Evolutionary conservation across 1,140 invertebrate species (phyloP).

Genomic region (Zaprionus vittiger): DNA sequence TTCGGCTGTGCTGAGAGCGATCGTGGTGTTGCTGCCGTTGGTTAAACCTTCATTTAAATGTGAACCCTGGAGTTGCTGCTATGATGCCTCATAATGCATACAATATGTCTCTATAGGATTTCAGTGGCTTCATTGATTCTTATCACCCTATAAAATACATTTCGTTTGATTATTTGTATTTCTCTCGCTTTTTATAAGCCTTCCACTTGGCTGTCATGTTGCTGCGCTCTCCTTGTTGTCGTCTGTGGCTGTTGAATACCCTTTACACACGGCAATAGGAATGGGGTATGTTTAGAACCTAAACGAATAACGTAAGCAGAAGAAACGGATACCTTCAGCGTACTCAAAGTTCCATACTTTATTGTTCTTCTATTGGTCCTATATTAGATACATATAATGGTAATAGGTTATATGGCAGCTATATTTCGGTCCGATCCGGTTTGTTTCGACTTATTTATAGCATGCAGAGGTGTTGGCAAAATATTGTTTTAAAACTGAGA

Average conservation of each 20-base stretch:
- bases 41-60: constrained; percentile 70
- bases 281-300: neutral
- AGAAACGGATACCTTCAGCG: too few relatives aligned
- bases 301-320: too few relatives aligned
- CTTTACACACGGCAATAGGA: neutral
- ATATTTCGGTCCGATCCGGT: too few relatives aligned
- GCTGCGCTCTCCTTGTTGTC: constrained; percentile 62
- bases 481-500: too few relatives aligned
- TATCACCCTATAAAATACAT: constrained; percentile 84
- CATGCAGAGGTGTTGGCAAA: too few relatives aligned
- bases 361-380: too few relatives aligned
- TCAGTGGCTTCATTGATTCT: constrained; percentile 84
- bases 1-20: neutral
- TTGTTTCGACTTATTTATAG: too few relatives aligned
- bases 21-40: constrained; percentile 34
- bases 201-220: constrained; percentile 53
- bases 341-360: too few relatives aligned
- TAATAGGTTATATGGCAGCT: too few relatives aligned
- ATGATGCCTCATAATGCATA: constrained; percentile 80
- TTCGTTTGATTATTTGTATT: constrained; percentile 84
- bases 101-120: constrained; percentile 85
- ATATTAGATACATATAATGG: too few relatives aligned
- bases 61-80: constrained; percentile 11
- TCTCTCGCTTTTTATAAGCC: constrained; percentile 66
- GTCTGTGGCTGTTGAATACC: constrained; percentile 50